Evolutionary conservation across 2,113 vertebrate genomes (phyloP).

Genomic region (Tetrao urogallus): DNA sequence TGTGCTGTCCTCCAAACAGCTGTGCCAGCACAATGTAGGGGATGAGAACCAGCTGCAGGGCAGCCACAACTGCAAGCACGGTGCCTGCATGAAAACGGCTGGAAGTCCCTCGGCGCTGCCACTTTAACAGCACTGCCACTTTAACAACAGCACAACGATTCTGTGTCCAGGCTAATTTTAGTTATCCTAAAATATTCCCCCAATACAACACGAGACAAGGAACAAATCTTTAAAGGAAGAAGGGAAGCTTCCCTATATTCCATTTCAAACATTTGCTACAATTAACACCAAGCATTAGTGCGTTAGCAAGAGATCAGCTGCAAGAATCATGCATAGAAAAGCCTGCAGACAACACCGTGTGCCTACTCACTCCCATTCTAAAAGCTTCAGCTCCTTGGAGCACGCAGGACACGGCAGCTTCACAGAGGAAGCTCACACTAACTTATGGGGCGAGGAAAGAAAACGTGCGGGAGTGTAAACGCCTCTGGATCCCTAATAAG

Average conservation of each 20-base stretch:
- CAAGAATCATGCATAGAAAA: not conserved
- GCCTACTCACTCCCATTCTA: not conserved
- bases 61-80: not conserved
- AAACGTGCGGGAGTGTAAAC: not conserved
- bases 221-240: not conserved
- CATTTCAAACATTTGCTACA: not conserved
- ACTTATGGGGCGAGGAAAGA: not conserved
- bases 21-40: not conserved
- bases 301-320: not conserved
- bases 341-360: rapidly evolving
- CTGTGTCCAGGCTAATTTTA: not conserved
- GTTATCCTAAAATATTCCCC: not conserved
- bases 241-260: not conserved
- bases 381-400: not conserved
- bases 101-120: not conserved
- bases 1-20: not conserved
- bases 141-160: rapidly evolving
- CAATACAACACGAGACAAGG: not conserved
- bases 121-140: not conserved
- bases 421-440: not conserved
- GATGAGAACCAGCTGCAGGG: not conserved
- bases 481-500: not conserved
- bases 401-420: not conserved
- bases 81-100: not conserved
- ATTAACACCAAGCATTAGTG: rapidly evolving